Percentiles rank a stretch among this genome's conserved stretches.
These are phyloP conservation scores for Onychomys arenicola DNA, from an alignment of 2,797 vertebrate genomes.

Conservation along the genomic window DNA sequence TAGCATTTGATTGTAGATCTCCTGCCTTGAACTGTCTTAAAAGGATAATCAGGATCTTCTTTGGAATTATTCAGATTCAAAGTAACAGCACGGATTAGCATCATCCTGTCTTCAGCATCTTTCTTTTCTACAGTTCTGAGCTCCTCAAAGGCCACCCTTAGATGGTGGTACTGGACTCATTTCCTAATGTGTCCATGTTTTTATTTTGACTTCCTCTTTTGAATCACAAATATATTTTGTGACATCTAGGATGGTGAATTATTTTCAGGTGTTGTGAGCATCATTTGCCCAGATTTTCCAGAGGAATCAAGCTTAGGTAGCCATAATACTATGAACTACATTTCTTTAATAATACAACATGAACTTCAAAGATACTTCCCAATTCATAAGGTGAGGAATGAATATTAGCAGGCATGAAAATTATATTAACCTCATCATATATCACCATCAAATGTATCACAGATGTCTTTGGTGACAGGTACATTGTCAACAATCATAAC, in stretches of 20 bases:
- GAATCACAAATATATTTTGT: neutral
- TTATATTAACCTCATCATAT: neutral
- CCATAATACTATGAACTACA: neutral
- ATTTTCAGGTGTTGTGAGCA: neutral
- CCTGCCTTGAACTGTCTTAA: neutral
- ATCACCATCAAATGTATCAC: neutral
- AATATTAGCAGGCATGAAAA: neutral
- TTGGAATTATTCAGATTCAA: constrained; percentile 9
- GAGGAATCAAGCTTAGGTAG: neutral
- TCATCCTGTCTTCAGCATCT: neutral
- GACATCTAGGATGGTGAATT: neutral
- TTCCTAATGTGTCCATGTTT: neutral
- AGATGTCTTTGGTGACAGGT: neutral
- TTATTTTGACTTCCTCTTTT: neutral
- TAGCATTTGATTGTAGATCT: constrained; percentile 67
- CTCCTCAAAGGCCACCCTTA: neutral
- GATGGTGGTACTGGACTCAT: neutral
- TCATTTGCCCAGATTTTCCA: neutral
- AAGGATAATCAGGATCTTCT: constrained; percentile 8
- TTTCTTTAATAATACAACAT: neutral
- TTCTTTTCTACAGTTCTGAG: neutral
- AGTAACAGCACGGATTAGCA: neutral
- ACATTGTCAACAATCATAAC: neutral
- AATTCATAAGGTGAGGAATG: neutral
- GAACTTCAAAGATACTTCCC: neutral